Percentiles rank a stretch among this genome's conserved stretches.
Evolutionary conservation across 2,797 vertebrate genomes (phyloP).

Genomic region (Danio jaintianensis): DNA sequence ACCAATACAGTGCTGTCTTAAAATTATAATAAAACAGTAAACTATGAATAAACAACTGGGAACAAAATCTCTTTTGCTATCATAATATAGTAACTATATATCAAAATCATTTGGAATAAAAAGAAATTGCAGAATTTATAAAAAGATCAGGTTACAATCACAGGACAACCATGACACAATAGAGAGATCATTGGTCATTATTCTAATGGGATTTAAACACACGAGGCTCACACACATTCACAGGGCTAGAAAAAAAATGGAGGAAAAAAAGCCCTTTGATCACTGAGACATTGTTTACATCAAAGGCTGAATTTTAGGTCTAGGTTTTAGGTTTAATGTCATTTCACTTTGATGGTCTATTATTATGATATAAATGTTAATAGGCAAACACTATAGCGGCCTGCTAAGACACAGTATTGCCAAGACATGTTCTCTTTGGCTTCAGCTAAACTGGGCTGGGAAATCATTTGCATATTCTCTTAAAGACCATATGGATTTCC

Average conservation of each 20-base stretch:
- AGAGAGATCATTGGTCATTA: slow-evolving; percentile 14
- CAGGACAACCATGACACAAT: not conserved
- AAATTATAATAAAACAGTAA: not conserved
- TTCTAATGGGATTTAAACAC: slow-evolving; percentile 9
- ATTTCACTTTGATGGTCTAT: slow-evolving; percentile 29
- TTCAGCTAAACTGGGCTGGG: not conserved
- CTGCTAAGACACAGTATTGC: not conserved
- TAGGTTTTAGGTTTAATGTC: not conserved
- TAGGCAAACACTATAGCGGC: not conserved
- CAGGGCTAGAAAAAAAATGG: not conserved
- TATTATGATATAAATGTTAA: slow-evolving; percentile 6
- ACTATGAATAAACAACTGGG: slow-evolving; percentile 4
- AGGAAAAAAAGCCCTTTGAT: slow-evolving; percentile 22
- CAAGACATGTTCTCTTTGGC: not conserved
- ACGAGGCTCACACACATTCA: not conserved
- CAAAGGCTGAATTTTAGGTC: not conserved
- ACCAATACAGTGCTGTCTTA: not conserved
- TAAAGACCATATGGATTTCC: slow-evolving; percentile 28
- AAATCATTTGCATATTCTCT: not conserved
- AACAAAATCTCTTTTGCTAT: not conserved
- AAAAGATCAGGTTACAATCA: not conserved
- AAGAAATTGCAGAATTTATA: not conserved
- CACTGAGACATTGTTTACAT: slow-evolving; percentile 25
- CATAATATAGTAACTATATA: not conserved
- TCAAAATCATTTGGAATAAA: not conserved